Base-by-base conservation (phyloP, 1,140 invertebrate genomes). In the Melanaphis sacchari region DNA sequence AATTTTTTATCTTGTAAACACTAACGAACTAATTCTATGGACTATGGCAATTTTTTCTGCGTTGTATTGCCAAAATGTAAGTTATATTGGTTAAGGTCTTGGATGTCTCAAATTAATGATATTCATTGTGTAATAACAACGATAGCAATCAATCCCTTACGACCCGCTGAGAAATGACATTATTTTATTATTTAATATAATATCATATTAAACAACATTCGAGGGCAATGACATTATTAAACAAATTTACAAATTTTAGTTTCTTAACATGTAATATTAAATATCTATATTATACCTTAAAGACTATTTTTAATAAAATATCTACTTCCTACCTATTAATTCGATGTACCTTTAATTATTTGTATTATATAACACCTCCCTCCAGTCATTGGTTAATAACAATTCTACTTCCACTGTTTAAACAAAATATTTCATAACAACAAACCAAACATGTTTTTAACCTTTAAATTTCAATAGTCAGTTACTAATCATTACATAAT, bases 11-110 rank as follows among this genome's bases (percentile, higher is more conserved):
- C 88, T 90, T 90, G 52, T 90, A 59, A 90, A 91, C 90, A 91
- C 90, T 91, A 91, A 91, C 66, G 59, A 91, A 91, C 59, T 41
- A 91, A 81, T 91, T 91, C 66, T 81, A 81, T 91, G 90, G 91
- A 92, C 91, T 92, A 92, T 92, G 91, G 91, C 43, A 92, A 92
- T 92, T 81, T 92, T 82, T 92, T 92, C 46, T 92, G 15, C 81
- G 91, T 92, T 92, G 81, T 84, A 92, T 92, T 49, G 36, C 76
- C 81, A 92, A 92, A 82, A 92, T 52, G 15, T 82, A 92, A 49
- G 36, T 43, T 84, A 92, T 46, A 38, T 82, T 84, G 76, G 81
- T 82, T 91, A 84, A 81, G 90, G 54, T 91, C 90, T 91, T 91
- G 66, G 66, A 91, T 81, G 43, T 81, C 41, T 82, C 22, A 21